Evolutionary conservation across 1,140 invertebrate species (phyloP), one percentile per base, ranked within the genome.

Genomic region (Drosophila lowei): DNA sequence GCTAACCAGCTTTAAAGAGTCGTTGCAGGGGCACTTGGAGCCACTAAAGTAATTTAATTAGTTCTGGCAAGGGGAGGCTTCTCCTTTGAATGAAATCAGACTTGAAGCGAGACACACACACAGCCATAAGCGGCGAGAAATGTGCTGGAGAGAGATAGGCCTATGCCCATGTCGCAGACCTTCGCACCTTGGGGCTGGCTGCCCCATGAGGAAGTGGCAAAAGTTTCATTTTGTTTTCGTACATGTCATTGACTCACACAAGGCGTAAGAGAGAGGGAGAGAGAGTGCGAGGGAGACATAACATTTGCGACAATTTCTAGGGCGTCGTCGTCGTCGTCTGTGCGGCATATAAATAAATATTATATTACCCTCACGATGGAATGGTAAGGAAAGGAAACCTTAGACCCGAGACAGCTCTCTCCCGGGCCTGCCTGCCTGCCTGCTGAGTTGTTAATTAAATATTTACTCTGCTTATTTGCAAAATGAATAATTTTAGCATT

Each of bases 401-500:
- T 86, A 85, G 77, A 81, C 72, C 43, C 60, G 42, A 62, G 54
- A 53, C 62, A 57, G 18, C 48, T 50, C 44, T 47, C 16, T 34
- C 65, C 50, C 21, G 44, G 58, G 78, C n/a, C n/a, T n/a, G n/a
- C n/a, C n/a, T n/a, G 53, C 59, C 48, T 63, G 56, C 48, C 23
- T 74, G 53, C 72, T 68, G 81, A 81, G 81, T 83, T 86, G 81
- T 88, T 86, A 86, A 86, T 86, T 86, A 86, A 86, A 86, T 88
- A 86, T 86, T 86, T 86, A 86, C 83, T 58, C 83, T 88, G 81
- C 81, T 86, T 86, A 86, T 86, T 86, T 86, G 81, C 81, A 86
- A 86, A 86, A 86, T 86, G 81, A 86, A 88, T 86, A 86, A 86
- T 81, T 86, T 86, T 68, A 86, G 83, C 78, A 86, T 86, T 86